Evolutionary conservation across 2,888 invertebrate genomes (phyloP), one percentile per base, ranked within the genome.

Genomic region (Halocaridina rubra): DNA sequence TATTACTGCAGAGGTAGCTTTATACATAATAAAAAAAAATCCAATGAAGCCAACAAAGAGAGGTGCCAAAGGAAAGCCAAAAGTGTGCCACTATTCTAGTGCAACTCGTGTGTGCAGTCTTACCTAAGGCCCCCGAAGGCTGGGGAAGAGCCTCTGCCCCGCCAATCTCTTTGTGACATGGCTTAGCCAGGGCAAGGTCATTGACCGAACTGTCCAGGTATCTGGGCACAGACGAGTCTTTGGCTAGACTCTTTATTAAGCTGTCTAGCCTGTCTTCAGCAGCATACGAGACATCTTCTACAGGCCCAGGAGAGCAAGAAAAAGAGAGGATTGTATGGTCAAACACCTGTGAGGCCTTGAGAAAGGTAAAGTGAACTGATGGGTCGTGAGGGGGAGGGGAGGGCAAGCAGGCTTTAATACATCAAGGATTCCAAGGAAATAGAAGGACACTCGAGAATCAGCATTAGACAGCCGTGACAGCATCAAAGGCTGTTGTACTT

Each of bases 181-280:
- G 69, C 67, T 85, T 87, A 30, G 79, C 82, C 61, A 57, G 75
- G 39, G 76, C 76, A 30, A 85, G 76, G 29, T 87, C 87, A 72
- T 87, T 87, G 19, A 87, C 80, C 53, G 85, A 93, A 93, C 71
- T 71, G 53, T 88, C 89, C 76, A 88, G 76, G 57, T 88, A 57
- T 79, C 88, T 86, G 64, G 89, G 88, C 16, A 87, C 89, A 16
- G 89, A 88, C 16, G 88, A 89, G 90, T 94, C 95, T 91, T 95
- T 95, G 81, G 94, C 94, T 89, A 95, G 92, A 89, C 94, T 95
- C 91, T 95, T 95, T 88, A 96, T 93, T 81, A 96, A 92, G 89
- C 94, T 94, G 91, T 96, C 96, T 89, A 96, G 90, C 39, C 92
- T 90, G 87, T 93, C 93, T 90, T 94, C 92, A 89, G 93, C 92